phyloP scores from a whole-genome alignment of 2,113 vertebrate species.

The Hucho hucho region DNA sequence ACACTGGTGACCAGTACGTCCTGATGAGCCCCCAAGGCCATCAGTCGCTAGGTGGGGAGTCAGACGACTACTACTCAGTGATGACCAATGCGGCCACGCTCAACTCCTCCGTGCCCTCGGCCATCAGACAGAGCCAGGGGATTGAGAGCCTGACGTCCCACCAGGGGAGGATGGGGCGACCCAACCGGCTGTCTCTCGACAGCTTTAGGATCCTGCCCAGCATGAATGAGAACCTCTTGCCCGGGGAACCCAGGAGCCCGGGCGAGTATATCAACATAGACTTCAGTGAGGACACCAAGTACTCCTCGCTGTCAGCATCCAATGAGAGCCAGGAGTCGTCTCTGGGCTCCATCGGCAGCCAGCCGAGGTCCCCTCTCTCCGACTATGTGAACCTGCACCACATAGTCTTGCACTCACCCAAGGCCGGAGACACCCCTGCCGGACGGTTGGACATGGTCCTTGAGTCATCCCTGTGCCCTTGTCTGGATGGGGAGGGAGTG shows the following conservation, averaged over 20 bases:
- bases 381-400: constrained; percentile 90
- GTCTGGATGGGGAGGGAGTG: constrained; percentile 48
- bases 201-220: constrained; percentile 82
- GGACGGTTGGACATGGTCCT: constrained; percentile 73
- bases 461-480: constrained; percentile 65
- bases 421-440: constrained; percentile 57
- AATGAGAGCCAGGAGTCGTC: constrained; percentile 78
- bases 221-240: constrained; percentile 86
- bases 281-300: constrained; percentile 70
- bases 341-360: constrained; percentile 72
- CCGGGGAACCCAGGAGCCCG: constrained; percentile 83
- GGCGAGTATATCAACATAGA: constrained; percentile 96
- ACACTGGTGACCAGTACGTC: constrained; percentile 80
- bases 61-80: constrained; percentile 67
- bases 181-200: constrained; percentile 86
- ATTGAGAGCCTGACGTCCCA: constrained; percentile 67
- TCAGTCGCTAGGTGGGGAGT: constrained; percentile 74
- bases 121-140: constrained; percentile 68
- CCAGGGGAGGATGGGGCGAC: constrained; percentile 75
- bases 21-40: constrained; percentile 86
- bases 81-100: constrained; percentile 41
- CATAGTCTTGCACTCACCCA: constrained; percentile 56
- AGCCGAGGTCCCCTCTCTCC: constrained; percentile 77
- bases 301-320: constrained; percentile 66
- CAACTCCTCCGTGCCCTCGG: constrained; percentile 72